Evolutionary conservation across 2,888 invertebrate genomes (phyloP).

Genomic region (Lasioglossum calceatum): DNA sequence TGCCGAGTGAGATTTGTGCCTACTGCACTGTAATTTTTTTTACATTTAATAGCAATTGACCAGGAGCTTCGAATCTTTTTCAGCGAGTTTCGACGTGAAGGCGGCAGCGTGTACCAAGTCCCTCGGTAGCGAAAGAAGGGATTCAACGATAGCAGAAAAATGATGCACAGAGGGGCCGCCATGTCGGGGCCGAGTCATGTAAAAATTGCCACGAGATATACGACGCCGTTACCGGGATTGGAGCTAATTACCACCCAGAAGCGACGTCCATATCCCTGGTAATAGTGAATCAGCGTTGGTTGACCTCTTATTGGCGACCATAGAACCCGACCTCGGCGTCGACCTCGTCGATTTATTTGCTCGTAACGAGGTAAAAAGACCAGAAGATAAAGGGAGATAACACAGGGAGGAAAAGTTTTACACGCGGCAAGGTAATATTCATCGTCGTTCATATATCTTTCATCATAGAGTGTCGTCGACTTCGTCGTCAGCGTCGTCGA

Average conservation of each 20-base stretch:
- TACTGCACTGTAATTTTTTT: too few species aligned
- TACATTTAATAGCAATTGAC: background rate
- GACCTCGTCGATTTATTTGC: slow-evolving; percentile 79
- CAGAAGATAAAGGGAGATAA: slow-evolving; percentile 42
- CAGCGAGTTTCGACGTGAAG: background rate
- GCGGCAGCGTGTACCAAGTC: slow-evolving; percentile 17
- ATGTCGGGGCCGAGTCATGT: slow-evolving; percentile 67
- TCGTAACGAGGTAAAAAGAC: slow-evolving; percentile 76
- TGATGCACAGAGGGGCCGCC: slow-evolving; percentile 78
- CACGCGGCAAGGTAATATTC: slow-evolving; percentile 58
- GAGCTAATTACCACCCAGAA: slow-evolving; percentile 83
- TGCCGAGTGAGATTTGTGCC: too few species aligned
- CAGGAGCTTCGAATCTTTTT: slow-evolving; percentile 3
- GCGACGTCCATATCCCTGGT: slow-evolving; percentile 75
- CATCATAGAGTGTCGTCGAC: slow-evolving; percentile 50
- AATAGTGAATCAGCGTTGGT: slow-evolving; percentile 77
- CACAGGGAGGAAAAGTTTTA: slow-evolving; percentile 31
- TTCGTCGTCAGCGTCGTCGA: slow-evolving; percentile 34
- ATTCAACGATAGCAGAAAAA: slow-evolving; percentile 71
- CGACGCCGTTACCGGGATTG: slow-evolving; percentile 81
- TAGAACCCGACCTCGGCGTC: slow-evolving; percentile 70
- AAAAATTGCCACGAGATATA: slow-evolving; percentile 81
- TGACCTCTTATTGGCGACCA: slow-evolving; percentile 76
- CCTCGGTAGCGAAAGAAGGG: slow-evolving; percentile 3
- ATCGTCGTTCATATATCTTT: slow-evolving; percentile 59